These are phyloP conservation scores for Lepus oiostolus DNA, from an alignment of 2,797 vertebrate genomes.

Conservation along the genomic window DNA sequence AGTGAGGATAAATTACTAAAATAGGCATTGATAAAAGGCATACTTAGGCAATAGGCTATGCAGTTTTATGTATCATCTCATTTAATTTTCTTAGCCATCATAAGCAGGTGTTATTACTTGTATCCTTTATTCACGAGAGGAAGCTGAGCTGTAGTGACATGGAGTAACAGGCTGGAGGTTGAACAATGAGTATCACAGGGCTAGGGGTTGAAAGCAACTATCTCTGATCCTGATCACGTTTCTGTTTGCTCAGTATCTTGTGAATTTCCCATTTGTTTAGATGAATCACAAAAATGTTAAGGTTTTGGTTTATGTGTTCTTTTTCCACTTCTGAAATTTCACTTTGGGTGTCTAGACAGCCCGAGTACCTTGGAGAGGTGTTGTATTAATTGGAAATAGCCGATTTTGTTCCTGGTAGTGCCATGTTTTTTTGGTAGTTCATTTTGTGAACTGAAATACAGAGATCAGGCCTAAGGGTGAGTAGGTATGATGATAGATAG, in stretches of 20 bases:
- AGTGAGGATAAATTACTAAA: neutral
- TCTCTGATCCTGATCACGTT: neutral
- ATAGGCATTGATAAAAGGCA: neutral
- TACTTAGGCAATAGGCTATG: neutral
- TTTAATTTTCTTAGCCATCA: neutral
- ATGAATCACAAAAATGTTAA: neutral
- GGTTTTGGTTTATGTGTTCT: neutral
- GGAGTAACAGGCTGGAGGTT: neutral
- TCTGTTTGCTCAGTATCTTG: neutral
- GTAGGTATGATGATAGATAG: neutral
- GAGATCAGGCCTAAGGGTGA: neutral
- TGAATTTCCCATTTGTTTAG: neutral
- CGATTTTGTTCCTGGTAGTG: neutral
- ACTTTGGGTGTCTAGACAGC: neutral
- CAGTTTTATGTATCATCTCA: neutral
- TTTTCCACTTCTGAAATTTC: constrained; percentile 44
- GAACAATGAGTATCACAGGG: neutral
- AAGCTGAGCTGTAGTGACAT: neutral
- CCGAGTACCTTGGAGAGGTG: neutral
- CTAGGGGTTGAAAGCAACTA: neutral
- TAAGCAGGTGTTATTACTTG: neutral
- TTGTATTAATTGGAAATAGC: neutral
- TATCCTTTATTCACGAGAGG: neutral
- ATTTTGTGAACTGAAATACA: constrained; percentile 9
- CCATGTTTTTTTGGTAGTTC: neutral